Evolutionary conservation across 2,888 invertebrate genomes (phyloP).

Genomic region (Cosmia pyralina): DNA sequence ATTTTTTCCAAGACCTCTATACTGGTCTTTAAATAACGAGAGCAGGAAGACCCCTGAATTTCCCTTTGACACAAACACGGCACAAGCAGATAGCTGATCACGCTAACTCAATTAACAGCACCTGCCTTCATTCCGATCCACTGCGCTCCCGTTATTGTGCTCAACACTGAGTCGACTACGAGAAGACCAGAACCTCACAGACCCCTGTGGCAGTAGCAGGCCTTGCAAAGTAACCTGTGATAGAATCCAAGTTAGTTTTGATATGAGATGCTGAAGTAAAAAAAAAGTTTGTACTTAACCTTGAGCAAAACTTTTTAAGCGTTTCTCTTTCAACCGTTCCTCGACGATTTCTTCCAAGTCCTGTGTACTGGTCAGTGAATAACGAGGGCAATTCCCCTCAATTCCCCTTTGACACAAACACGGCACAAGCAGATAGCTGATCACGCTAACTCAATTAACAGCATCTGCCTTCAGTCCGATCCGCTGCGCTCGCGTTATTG

Average conservation of each 20-base stretch:
- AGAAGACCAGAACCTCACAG: no score
- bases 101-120: constrained; percentile 82
- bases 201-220: no score
- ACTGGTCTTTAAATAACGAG: not conserved
- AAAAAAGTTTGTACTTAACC: no score
- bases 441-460: constrained; percentile 81
- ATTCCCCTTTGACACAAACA: constrained; percentile 30
- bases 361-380: not conserved
- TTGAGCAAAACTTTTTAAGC: no score
- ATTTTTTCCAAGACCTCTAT: not conserved
- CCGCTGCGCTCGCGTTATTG: constrained; percentile 77
- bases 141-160: constrained; percentile 78
- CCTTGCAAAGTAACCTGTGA: no score
- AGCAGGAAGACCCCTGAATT: not conserved
- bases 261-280: no score
- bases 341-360: not conserved
- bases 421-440: constrained; percentile 63
- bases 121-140: constrained; percentile 80
- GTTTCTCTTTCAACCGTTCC: no score
- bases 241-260: no score
- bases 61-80: constrained; percentile 34
- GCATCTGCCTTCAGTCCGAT: constrained; percentile 80
- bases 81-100: constrained; percentile 66
- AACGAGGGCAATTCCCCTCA: not conserved
- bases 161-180: constrained; percentile 49